Evolutionary conservation across 2,797 vertebrate genomes (phyloP).

Genomic region (Microctenopoma stevenorrisi): DNA sequence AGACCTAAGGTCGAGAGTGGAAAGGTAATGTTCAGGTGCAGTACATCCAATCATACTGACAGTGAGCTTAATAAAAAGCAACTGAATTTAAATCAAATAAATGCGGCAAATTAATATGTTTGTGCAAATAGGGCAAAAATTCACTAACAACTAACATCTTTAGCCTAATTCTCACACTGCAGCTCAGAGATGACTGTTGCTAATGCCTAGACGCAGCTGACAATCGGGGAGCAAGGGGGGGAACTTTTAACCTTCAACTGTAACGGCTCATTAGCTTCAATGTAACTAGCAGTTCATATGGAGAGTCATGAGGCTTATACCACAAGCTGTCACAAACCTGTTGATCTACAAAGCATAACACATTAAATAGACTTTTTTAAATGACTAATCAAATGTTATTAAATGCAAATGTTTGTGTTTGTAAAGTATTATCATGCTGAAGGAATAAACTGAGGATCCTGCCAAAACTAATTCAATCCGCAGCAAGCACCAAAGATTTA

Average conservation of each 20-base stretch:
- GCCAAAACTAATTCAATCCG: constrained; percentile 5
- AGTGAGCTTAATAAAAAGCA: neutral
- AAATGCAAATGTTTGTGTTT: neutral
- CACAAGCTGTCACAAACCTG: neutral
- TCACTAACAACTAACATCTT: constrained; percentile 56
- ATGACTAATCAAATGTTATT: neutral
- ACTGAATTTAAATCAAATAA: neutral
- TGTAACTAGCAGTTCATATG: neutral
- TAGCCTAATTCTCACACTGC: constrained; percentile 63
- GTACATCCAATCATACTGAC: neutral
- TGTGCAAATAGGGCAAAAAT: constrained; percentile 43
- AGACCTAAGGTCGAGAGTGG: neutral
- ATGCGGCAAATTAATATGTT: too few species aligned
- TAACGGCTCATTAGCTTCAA: neutral
- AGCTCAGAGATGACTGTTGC: constrained; percentile 33
- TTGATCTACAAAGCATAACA: neutral
- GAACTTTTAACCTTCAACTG: constrained; percentile 1
- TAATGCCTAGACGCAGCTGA: constrained; percentile 27
- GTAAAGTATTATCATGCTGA: neutral
- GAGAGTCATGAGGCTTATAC: neutral
- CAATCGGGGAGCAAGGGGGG: neutral
- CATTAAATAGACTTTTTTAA: neutral
- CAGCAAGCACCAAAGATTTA: constrained; percentile 10
- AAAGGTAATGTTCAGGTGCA: neutral
- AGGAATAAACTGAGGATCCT: constrained; percentile 1